Evolutionary conservation across 2,888 invertebrate genomes (phyloP).

Genomic region (Ctena decussata): DNA sequence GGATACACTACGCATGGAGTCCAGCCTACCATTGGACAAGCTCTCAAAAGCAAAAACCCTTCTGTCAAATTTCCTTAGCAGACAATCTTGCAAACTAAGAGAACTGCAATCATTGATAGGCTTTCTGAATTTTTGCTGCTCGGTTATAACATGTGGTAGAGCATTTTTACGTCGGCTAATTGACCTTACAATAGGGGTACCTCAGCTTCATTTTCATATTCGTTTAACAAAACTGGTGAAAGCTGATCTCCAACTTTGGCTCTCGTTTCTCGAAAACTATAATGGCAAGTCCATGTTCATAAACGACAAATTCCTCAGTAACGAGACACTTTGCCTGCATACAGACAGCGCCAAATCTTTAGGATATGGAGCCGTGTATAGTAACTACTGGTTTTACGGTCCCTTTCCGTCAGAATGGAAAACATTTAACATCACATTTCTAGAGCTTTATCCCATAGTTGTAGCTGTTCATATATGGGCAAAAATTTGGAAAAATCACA

Average conservation of each 20-base stretch:
- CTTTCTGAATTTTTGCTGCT: constrained; percentile 39
- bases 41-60: not conserved
- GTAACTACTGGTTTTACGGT: not conserved
- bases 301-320: not conserved
- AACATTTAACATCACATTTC: constrained; percentile 38
- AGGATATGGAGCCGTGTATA: constrained; percentile 51
- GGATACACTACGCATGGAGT: constrained; percentile 26
- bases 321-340: constrained; percentile 9
- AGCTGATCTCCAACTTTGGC: constrained; percentile 30
- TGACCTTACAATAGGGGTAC: constrained; percentile 31
- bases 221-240: constrained; percentile 19
- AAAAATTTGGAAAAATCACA: too few relatives aligned
- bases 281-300: constrained; percentile 35
- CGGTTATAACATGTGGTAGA: constrained; percentile 33
- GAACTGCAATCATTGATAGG: constrained; percentile 25
- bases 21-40: constrained; percentile 29
- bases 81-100: constrained; percentile 3
- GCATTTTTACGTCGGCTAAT: constrained; percentile 33
- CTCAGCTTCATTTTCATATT: constrained; percentile 21
- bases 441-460: constrained; percentile 52
- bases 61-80: not conserved
- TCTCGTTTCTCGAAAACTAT: constrained; percentile 26
- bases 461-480: constrained; percentile 56
- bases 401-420: constrained; percentile 18
- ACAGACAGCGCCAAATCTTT: constrained; percentile 40